Percentiles rank a stretch among this genome's conserved stretches.
Conservation (phyloP, 2,797 vertebrate species). For the Micrastur ruficollis region DNA sequence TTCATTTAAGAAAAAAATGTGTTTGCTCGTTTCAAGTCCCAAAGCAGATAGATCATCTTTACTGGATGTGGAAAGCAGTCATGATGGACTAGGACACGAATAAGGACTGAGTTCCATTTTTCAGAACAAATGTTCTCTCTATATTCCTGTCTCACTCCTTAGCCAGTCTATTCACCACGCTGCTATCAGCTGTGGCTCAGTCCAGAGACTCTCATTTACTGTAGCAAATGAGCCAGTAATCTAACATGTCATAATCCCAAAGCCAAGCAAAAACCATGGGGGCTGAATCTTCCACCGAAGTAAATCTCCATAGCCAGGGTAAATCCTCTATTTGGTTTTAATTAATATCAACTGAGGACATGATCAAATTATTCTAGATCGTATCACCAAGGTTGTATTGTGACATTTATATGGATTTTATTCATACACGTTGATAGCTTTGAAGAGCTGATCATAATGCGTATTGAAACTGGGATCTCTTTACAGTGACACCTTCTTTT, state of each 20-base stretch:
- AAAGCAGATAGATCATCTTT: not conserved
- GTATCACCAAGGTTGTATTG: not conserved
- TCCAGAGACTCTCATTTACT: not conserved
- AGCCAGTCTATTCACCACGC: not conserved
- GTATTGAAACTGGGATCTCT: not conserved
- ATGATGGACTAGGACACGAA: not conserved
- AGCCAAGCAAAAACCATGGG: not conserved
- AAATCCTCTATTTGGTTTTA: not conserved
- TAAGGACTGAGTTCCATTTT: not conserved
- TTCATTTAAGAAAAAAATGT: not conserved
- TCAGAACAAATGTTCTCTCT: not conserved
- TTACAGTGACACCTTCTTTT: not conserved
- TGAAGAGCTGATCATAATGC: not conserved
- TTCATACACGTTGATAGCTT: not conserved
- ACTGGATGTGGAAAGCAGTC: not conserved
- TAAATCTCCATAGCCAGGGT: not conserved
- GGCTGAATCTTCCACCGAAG: not conserved
- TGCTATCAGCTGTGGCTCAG: not conserved
- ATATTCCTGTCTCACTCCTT: not conserved
- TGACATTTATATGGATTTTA: not conserved
- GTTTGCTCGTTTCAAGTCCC: not conserved
- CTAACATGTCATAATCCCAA: not conserved
- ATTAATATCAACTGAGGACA: not conserved
- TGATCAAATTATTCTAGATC: not conserved
- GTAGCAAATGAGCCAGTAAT: conserved; percentile 22